These are phyloP conservation scores for Microcebus murinus DNA, from an alignment of 2,113 vertebrate species.

Conservation along the genomic window DNA sequence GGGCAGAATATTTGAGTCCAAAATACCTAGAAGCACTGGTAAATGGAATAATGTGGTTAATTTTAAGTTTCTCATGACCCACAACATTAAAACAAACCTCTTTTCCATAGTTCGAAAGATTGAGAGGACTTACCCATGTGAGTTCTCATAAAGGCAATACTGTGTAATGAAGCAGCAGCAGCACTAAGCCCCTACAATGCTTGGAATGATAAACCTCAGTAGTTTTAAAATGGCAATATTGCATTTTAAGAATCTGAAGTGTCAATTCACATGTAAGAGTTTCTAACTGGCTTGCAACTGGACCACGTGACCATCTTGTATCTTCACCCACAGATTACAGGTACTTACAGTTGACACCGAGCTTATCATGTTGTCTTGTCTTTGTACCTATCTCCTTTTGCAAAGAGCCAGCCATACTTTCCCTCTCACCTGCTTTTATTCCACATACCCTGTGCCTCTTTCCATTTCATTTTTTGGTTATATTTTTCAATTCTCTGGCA, in stretches of 20 bases:
- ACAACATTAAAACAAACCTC: neutral
- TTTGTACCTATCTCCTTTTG: neutral
- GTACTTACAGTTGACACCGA: neutral
- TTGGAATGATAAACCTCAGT: neutral
- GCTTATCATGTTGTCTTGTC: neutral
- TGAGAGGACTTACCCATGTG: neutral
- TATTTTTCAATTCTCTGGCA: slow-evolving; percentile 67
- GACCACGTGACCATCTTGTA: no score
- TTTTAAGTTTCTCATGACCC: neutral
- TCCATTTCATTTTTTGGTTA: slow-evolving; percentile 54
- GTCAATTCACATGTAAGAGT: neutral
- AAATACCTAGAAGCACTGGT: neutral
- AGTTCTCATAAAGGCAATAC: neutral
- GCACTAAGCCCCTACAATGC: neutral
- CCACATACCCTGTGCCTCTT: neutral
- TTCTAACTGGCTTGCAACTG: neutral
- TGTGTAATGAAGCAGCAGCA: neutral
- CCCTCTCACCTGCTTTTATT: slow-evolving; percentile 42
- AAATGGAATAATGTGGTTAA: neutral
- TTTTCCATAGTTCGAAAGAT: neutral
- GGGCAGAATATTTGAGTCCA: neutral
- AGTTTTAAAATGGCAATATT: neutral
- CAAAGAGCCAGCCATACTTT: neutral
- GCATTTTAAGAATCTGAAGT: neutral
- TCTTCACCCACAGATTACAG: neutral